A percentile compares a stretch with the other conserved stretches of the same genome.
These are phyloP conservation scores for Notodonta ziczac DNA, from an alignment of 2,888 invertebrate species.

Conservation along the genomic window DNA sequence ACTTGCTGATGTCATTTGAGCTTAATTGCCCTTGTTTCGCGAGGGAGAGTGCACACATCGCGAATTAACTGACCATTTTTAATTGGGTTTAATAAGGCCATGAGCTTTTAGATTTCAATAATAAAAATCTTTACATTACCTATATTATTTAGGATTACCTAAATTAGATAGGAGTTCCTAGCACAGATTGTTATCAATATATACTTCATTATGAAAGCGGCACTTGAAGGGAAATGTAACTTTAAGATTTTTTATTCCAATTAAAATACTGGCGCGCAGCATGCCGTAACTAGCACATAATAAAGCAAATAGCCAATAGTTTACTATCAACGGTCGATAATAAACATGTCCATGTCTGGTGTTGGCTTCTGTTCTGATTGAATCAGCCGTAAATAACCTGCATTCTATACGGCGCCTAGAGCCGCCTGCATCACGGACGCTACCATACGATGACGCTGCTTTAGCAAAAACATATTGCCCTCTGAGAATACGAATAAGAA, in stretches of 20 bases:
- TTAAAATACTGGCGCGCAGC: not conserved
- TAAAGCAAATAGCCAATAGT: conserved; percentile 6
- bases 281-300: not conserved
- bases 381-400: conserved; percentile 1
- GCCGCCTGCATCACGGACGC: not conserved
- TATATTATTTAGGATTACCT: too few species aligned
- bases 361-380: not conserved
- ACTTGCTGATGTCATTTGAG: not conserved
- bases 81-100: not conserved
- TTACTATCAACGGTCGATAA: not conserved
- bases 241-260: not conserved
- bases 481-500: too few species aligned
- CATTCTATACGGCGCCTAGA: conserved; percentile 5
- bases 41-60: not conserved
- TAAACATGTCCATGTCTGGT: conserved; percentile 7
- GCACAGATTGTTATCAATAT: not conserved
- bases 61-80: not conserved
- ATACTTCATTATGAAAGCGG: not conserved
- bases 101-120: not conserved
- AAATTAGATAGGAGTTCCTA: too few species aligned
- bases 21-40: not conserved
- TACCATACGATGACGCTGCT: not conserved
- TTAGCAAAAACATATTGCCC: not conserved
- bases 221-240: not conserved
- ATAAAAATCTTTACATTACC: too few species aligned